A percentile compares a stretch with the other conserved stretches of the same genome.
Conservation (phyloP, 2,113 vertebrate species). For the Arvicanthis niloticus region DNA sequence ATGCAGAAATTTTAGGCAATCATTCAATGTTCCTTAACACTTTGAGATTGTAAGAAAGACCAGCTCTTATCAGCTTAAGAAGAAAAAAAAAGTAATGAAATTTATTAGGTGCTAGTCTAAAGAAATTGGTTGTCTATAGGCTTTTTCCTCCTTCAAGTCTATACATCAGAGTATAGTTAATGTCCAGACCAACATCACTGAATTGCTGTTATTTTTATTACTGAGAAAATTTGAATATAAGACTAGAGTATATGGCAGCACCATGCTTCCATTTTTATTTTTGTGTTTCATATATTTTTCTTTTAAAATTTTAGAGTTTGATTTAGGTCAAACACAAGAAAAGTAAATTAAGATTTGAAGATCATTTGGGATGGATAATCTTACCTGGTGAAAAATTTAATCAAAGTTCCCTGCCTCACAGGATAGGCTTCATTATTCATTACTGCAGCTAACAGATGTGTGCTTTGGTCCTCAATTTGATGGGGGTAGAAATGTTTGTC, state of each 20-base stretch:
- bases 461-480: background rate
- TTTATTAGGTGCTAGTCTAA: background rate
- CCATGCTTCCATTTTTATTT: background rate
- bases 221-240: background rate
- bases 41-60: background rate
- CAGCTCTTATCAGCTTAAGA: background rate
- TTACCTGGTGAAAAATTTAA: constrained; percentile 44
- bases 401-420: background rate
- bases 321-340: constrained; percentile 10
- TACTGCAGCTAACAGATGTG: constrained; percentile 24
- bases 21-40: background rate
- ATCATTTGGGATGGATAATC: constrained; percentile 37
- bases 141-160: background rate
- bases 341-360: constrained; percentile 51
- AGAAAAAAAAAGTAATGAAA: background rate
- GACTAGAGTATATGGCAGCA: background rate
- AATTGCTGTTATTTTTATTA: background rate
- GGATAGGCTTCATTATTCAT: constrained; percentile 35
- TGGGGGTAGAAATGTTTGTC: background rate
- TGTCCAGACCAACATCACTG: background rate
- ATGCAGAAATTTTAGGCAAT: background rate
- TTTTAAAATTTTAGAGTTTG: constrained; percentile 26
- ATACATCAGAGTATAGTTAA: background rate
- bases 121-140: background rate
- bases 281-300: background rate